Conservation (phyloP, 2,113 vertebrate species). For the Bothrops jararaca region DNA sequence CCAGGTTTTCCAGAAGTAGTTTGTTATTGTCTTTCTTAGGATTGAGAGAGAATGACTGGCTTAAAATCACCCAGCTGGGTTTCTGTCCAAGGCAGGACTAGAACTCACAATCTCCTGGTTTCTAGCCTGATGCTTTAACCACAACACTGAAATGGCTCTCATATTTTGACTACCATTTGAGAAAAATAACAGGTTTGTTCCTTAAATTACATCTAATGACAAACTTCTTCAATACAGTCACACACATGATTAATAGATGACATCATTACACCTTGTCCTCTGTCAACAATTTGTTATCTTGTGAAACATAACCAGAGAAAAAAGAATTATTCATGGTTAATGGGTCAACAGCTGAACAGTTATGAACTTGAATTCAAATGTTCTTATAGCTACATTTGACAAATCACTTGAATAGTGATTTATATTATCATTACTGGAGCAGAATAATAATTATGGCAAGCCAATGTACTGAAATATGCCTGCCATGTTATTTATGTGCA, state of each 20-base stretch:
- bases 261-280: conserved; percentile 6
- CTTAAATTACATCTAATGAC: conserved; percentile 9
- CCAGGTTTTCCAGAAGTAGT: neutral
- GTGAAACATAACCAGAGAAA: neutral
- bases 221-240: neutral
- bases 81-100: neutral
- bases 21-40: neutral
- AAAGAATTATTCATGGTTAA: conserved; percentile 4
- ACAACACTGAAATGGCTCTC: neutral
- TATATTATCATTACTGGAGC: neutral
- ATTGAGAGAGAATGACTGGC: neutral
- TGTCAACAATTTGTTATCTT: neutral
- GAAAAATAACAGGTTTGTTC: neutral
- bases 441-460: neutral
- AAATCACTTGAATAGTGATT: conserved; percentile 2
- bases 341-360: neutral
- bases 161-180: neutral
- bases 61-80: neutral
- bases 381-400: neutral
- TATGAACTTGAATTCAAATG: neutral
- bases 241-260: neutral
- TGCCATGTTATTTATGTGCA: neutral
- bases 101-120: neutral
- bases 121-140: neutral
- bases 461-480: neutral